Percentiles rank a stretch among this genome's conserved stretches.
Evolutionary conservation across 2,888 invertebrate genomes (phyloP).

Genomic region (Odontocerum albicorne): DNA sequence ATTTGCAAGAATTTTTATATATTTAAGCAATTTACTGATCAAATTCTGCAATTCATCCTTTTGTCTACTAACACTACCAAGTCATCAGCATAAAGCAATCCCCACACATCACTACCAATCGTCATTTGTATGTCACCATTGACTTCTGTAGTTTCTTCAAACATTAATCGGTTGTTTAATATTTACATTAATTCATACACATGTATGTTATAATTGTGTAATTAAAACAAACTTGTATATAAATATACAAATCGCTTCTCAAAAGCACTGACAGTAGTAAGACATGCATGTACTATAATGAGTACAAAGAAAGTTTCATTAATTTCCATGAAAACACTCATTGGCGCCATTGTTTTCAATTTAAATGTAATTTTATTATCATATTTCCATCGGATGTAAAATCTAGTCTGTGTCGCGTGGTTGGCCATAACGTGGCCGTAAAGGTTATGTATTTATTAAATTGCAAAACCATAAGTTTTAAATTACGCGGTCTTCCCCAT

Average conservation of each 20-base stretch:
- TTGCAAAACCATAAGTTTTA: neutral
- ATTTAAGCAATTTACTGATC: too few species aligned
- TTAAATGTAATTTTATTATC: conserved; percentile 10
- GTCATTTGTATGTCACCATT: too few species aligned
- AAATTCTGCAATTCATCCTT: too few species aligned
- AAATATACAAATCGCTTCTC: neutral
- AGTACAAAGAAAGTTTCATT: too few species aligned
- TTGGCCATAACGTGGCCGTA: conserved; percentile 26
- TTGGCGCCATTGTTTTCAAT: conserved; percentile 10
- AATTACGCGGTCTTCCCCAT: neutral
- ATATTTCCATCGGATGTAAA: conserved; percentile 12
- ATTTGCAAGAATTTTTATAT: too few species aligned
- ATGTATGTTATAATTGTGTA: neutral
- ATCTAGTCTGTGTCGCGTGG: conserved; percentile 33
- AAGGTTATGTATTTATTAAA: conserved; percentile 6
- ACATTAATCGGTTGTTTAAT: too few species aligned
- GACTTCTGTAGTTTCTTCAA: too few species aligned
- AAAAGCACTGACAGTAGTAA: neutral
- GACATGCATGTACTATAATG: too few species aligned
- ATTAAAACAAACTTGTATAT: neutral
- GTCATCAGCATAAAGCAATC: too few species aligned
- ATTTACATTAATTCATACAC: neutral
- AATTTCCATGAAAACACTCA: too few species aligned
- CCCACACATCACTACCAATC: too few species aligned
- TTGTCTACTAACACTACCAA: too few species aligned